Conservation (phyloP, 1,140 invertebrate species). For the Macrosteles quadrilineatus region DNA sequence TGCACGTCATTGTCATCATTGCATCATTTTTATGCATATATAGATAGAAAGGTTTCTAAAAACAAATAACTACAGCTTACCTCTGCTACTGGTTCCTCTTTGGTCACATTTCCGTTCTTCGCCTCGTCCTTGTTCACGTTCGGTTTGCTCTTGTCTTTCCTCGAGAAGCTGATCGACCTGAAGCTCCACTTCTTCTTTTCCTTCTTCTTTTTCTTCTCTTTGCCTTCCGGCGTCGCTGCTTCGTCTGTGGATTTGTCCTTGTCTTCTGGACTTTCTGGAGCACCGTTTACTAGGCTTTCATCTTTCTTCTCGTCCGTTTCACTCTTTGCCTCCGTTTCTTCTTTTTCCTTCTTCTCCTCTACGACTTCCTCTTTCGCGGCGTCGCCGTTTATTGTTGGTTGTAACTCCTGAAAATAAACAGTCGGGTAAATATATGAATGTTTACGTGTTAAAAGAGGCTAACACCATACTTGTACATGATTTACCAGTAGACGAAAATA, state of each 20-base stretch:
- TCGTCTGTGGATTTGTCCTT: slow-evolving; percentile 33
- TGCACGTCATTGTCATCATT: too few species aligned
- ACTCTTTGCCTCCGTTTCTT: slow-evolving; percentile 44
- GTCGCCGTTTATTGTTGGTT: slow-evolving; percentile 30
- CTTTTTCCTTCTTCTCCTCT: slow-evolving; percentile 59
- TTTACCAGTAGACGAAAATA: too few species aligned
- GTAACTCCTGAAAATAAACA: slow-evolving; percentile 54
- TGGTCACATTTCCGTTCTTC: slow-evolving; percentile 54
- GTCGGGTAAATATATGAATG: slow-evolving; percentile 12
- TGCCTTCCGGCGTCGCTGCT: slow-evolving; percentile 47
- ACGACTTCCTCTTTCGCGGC: slow-evolving; percentile 58
- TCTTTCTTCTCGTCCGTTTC: slow-evolving; percentile 33
- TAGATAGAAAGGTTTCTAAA: too few species aligned
- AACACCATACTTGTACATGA: too few species aligned
- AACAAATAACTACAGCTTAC: too few species aligned
- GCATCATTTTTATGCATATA: too few species aligned
- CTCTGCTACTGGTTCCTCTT: slow-evolving; percentile 53
- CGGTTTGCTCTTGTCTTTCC: slow-evolving; percentile 81
- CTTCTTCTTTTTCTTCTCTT: slow-evolving; percentile 74
- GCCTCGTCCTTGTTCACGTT: slow-evolving; percentile 45
- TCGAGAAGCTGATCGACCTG: slow-evolving; percentile 79
- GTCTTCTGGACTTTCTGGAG: slow-evolving; percentile 29
- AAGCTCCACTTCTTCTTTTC: slow-evolving; percentile 87
- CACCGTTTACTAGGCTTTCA: slow-evolving; percentile 23
- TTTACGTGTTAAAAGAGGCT: neutral